Conservation (phyloP, 64 coral and sea anemone genomes). For the Acropora yongei region DNA sequence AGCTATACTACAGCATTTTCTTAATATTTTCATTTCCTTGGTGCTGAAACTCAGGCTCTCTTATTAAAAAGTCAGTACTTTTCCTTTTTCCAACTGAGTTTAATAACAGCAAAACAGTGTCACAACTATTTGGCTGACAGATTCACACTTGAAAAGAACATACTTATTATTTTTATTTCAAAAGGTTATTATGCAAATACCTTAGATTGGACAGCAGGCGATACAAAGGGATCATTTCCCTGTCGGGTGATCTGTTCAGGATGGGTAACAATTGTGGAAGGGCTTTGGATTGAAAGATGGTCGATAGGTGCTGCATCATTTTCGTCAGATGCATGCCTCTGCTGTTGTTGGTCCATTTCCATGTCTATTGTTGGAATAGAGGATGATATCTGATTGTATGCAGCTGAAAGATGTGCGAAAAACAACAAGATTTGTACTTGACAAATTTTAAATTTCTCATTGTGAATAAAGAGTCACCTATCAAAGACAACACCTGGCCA, state of each 20-base stretch:
- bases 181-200: neutral
- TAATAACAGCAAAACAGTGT: too few relatives aligned
- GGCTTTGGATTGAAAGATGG: conserved; percentile 24
- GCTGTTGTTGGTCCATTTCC: conserved; percentile 59
- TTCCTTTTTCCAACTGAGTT: too few relatives aligned
- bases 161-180: too few relatives aligned
- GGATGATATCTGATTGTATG: conserved; percentile 82
- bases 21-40: too few relatives aligned
- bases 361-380: conserved; percentile 80
- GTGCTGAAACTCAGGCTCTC: too few relatives aligned
- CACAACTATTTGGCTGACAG: too few relatives aligned
- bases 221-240: conserved; percentile 58
- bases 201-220: conserved; percentile 63
- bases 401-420: conserved; percentile 46
- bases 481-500: neutral
- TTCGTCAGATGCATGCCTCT: conserved; percentile 29
- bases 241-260: conserved; percentile 36
- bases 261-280: conserved; percentile 62
- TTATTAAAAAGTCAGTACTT: too few relatives aligned
- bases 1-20: too few relatives aligned
- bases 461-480: neutral
- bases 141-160: too few relatives aligned
- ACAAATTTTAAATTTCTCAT: too few relatives aligned
- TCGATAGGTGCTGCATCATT: conserved; percentile 61
- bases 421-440: neutral